phyloP scores from a whole-genome alignment of 2,888 invertebrate species.

The Horisme vitalbata region DNA sequence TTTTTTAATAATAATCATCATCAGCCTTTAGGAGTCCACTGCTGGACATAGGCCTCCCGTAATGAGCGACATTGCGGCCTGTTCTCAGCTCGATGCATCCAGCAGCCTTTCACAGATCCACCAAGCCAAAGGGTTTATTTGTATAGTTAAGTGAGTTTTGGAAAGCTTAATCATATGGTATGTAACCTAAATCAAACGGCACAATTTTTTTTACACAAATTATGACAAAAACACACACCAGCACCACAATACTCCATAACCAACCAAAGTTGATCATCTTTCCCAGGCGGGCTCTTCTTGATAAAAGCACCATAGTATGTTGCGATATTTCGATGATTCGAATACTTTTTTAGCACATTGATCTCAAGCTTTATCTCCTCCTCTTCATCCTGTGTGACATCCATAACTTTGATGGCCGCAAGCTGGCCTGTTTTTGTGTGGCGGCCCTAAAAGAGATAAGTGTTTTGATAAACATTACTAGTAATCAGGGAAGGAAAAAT shows the following conservation, averaged over 20 bases:
- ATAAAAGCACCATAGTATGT: slow-evolving; percentile 99
- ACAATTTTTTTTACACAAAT: too few species aligned
- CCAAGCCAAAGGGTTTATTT: too few species aligned
- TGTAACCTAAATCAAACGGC: too few species aligned
- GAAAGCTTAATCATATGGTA: too few species aligned
- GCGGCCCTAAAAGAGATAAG: slow-evolving; percentile 88
- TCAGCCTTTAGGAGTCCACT: too few species aligned
- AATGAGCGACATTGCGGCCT: too few species aligned
- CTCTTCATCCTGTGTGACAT: slow-evolving; percentile 99
- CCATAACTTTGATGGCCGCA: slow-evolving; percentile 99
- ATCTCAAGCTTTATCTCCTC: slow-evolving; percentile 99
- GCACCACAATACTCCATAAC: slow-evolving; percentile 99
- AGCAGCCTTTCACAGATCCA: too few species aligned
- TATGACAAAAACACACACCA: slow-evolving; percentile 78
- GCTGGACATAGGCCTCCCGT: too few species aligned
- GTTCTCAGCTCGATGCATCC: too few species aligned
- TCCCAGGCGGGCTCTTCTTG: slow-evolving; percentile 98
- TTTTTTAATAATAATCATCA: too few species aligned
- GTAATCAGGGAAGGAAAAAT: slow-evolving; percentile 7
- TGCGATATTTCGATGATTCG: slow-evolving; percentile 99
- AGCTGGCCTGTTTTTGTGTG: slow-evolving; percentile 99
- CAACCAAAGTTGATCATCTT: slow-evolving; percentile 99
- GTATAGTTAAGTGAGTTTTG: too few species aligned
- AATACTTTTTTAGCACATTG: slow-evolving; percentile 99
- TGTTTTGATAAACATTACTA: slow-evolving; percentile 11